phyloP scores from a whole-genome alignment of 2,113 vertebrate species.

The Xiphophorus couchianus region DNA sequence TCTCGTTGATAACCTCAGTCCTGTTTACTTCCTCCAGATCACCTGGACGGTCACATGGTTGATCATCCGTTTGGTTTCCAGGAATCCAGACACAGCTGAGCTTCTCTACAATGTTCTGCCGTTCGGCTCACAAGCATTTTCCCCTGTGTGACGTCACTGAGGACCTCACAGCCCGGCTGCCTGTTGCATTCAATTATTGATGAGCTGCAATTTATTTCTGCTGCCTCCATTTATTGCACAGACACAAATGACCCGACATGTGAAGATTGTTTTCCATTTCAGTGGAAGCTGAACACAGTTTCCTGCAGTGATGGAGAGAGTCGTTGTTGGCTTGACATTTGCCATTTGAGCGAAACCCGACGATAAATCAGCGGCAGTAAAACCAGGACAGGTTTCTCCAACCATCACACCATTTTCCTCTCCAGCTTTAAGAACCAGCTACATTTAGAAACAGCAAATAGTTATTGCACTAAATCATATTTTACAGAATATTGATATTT shows the following conservation, averaged over 20 bases:
- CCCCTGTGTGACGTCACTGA: constrained; percentile 17
- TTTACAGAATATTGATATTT: no score
- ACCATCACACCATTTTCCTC: no score
- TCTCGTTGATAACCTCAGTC: no score
- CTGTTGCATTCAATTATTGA: constrained; percentile 55
- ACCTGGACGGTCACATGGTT: not conserved
- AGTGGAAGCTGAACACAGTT: not conserved
- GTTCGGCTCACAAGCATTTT: not conserved
- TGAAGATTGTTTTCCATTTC: not conserved
- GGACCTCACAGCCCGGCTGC: constrained; percentile 28
- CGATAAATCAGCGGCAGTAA: not conserved
- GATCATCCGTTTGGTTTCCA: constrained; percentile 4
- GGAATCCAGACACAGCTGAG: constrained; percentile 4
- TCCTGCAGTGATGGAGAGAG: not conserved
- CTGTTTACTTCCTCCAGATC: not conserved
- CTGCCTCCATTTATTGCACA: constrained; percentile 34
- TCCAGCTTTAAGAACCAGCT: no score
- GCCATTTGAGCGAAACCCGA: not conserved
- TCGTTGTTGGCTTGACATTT: not conserved
- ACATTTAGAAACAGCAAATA: no score
- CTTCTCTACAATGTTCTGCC: not conserved
- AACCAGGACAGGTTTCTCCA: no score
- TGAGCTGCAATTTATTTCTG: constrained; percentile 41
- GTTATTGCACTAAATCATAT: no score
- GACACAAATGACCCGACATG: constrained; percentile 13